Evolutionary conservation across 2,888 invertebrate species (phyloP), one percentile per base, ranked within the genome.

Genomic region (Dione vanillae): DNA sequence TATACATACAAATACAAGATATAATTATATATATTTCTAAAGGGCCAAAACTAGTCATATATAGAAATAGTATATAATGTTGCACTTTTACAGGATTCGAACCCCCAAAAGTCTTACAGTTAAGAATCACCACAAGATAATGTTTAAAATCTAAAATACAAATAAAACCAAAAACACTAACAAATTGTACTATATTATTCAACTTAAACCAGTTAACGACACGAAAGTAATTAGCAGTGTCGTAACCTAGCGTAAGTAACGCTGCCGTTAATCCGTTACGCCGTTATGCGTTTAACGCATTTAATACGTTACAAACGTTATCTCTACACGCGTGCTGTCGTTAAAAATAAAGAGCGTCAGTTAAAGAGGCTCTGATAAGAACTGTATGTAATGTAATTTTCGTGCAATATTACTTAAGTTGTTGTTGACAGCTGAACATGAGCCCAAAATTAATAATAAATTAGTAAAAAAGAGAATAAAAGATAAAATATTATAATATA

Each of bases 221-320:
- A 51, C 40, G 64, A 64, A 20, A 64, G 49, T 64, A 12, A 64
- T 64, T 64, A 64, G 64, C 64, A 51, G 37, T 16, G 37, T 37
- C 49, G 49, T 64, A 64, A 40, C 40, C 49, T 49, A 19, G 19
- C 35, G 49, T 27, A 40, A 20, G 62, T 62, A 68, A 64, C 54
- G 69, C 54, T 19, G 45, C 58, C 68, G 68, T 62, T 78, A 74
- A 77, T 76, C 77, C 75, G 77, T 69, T 67, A 70, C 69, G 65
- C 77, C 75, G 77, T 69, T 67, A 70, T 69, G 62, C 67, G 74
- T 77, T 75, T 77, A 62, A 67, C 67, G 56, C 71, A 68, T 71
- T 77, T 80, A 79, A 77, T 76, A 72, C 75, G 59, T 65, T 65
- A 67, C 74, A 74, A 73, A 73, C 74, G 73, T 73, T 74, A 76